Percentiles rank a stretch among this genome's conserved stretches.
Conservation (phyloP, 2,797 vertebrate species). For the Sebastes glaucus region DNA sequence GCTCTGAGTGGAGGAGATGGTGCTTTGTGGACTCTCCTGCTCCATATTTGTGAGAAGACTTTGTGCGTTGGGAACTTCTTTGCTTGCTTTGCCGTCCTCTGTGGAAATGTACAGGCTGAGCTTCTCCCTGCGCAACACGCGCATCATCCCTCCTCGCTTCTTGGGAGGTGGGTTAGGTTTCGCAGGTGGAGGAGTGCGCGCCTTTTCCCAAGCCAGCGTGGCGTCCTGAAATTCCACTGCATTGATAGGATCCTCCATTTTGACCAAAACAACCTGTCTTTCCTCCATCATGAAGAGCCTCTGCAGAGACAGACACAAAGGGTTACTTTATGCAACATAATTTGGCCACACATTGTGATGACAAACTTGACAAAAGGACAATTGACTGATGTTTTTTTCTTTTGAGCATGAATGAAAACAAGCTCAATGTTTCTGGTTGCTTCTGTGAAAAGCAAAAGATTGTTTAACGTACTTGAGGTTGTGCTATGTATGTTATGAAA, state of each 20-base stretch:
- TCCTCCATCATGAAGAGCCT: slow-evolving; percentile 86
- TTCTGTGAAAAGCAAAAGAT: background rate
- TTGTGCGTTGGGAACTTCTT: slow-evolving; percentile 72
- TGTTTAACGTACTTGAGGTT: background rate
- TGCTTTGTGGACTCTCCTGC: slow-evolving; percentile 87
- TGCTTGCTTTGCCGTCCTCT: slow-evolving; percentile 74
- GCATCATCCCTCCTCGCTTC: slow-evolving; percentile 73
- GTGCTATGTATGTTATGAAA: background rate
- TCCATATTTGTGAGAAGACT: slow-evolving; percentile 85
- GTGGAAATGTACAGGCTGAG: slow-evolving; percentile 79
- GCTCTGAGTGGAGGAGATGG: slow-evolving; percentile 83
- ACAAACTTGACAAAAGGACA: background rate
- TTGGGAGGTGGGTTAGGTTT: slow-evolving; percentile 41
- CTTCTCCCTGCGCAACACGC: slow-evolving; percentile 79
- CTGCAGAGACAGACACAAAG: slow-evolving; percentile 60
- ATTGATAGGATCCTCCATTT: slow-evolving; percentile 76
- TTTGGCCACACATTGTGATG: background rate
- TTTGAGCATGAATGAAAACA: background rate
- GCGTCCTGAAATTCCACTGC: slow-evolving; percentile 82
- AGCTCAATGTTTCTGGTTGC: background rate
- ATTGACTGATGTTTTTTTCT: background rate
- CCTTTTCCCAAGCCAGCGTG: slow-evolving; percentile 84
- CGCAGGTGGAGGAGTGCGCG: slow-evolving; percentile 42
- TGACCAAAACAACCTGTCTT: slow-evolving; percentile 69
- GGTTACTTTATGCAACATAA: background rate